Evolutionary conservation across 2,888 invertebrate genomes (phyloP).

Genomic region (Rhamphomyia laevipes): DNA sequence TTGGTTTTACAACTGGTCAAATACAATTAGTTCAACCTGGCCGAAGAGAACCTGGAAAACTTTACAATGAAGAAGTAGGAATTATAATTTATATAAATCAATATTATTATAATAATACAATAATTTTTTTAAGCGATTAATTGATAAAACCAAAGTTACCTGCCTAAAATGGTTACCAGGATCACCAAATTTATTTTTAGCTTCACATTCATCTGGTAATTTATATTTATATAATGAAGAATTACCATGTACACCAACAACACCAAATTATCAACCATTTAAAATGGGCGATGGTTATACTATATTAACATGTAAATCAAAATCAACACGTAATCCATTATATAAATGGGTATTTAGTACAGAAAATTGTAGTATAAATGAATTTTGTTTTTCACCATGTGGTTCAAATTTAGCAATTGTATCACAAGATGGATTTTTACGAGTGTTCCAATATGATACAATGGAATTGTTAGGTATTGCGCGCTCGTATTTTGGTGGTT

Average conservation of each 20-base stretch:
- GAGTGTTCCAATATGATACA: slow-evolving; percentile 93
- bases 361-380: slow-evolving; percentile 79
- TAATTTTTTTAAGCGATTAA: slow-evolving; percentile 29
- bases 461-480: slow-evolving; percentile 93
- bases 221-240: slow-evolving; percentile 97
- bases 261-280: slow-evolving; percentile 90
- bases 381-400: slow-evolving; percentile 94
- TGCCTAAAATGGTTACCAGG: slow-evolving; percentile 97
- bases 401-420: slow-evolving; percentile 86
- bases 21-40: slow-evolving; percentile 96
- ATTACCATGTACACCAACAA: slow-evolving; percentile 74
- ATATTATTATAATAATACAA: not conserved
- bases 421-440: slow-evolving; percentile 86
- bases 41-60: slow-evolving; percentile 89
- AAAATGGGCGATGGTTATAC: slow-evolving; percentile 91
- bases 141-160: slow-evolving; percentile 53
- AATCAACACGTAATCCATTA: slow-evolving; percentile 92
- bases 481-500: slow-evolving; percentile 95
- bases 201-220: slow-evolving; percentile 91
- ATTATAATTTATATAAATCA: not conserved
- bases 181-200: slow-evolving; percentile 85
- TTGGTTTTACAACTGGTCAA: slow-evolving; percentile 97
- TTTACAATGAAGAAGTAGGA: slow-evolving; percentile 93
- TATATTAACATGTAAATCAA: slow-evolving; percentile 91
- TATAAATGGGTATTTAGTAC: slow-evolving; percentile 78